Conservation (phyloP, 2,113 vertebrate genomes). For the Cygnus atratus region DNA sequence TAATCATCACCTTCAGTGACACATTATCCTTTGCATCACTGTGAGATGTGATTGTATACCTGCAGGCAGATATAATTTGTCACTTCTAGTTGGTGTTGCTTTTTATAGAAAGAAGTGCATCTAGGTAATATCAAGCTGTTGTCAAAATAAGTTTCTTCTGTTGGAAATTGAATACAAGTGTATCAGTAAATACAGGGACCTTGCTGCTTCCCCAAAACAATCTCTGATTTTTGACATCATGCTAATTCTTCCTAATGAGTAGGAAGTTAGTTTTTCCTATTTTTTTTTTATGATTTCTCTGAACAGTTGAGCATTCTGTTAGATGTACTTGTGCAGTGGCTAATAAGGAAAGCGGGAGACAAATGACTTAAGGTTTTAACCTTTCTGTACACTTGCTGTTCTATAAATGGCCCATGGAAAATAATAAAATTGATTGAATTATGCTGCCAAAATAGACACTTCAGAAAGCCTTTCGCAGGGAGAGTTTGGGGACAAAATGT, state of each 20-base stretch:
- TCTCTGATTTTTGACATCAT: neutral
- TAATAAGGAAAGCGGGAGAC: neutral
- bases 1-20: neutral
- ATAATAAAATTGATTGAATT: neutral
- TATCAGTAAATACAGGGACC: neutral
- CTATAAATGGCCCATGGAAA: neutral
- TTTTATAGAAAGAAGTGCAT: neutral
- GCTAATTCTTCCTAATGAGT: neutral
- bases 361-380: neutral
- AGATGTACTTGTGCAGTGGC: neutral
- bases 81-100: neutral
- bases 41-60: neutral
- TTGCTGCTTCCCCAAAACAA: neutral
- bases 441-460: neutral
- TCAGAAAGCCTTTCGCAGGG: neutral
- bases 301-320: neutral
- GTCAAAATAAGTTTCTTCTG: neutral
- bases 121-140: neutral
- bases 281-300: neutral
- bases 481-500: neutral
- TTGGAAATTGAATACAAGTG: neutral
- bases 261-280: neutral
- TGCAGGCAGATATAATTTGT: neutral
- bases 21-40: neutral
- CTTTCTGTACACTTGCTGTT: neutral